Evolutionary conservation across 2,113 vertebrate species (phyloP).

Genomic region (Tupaia tana): DNA sequence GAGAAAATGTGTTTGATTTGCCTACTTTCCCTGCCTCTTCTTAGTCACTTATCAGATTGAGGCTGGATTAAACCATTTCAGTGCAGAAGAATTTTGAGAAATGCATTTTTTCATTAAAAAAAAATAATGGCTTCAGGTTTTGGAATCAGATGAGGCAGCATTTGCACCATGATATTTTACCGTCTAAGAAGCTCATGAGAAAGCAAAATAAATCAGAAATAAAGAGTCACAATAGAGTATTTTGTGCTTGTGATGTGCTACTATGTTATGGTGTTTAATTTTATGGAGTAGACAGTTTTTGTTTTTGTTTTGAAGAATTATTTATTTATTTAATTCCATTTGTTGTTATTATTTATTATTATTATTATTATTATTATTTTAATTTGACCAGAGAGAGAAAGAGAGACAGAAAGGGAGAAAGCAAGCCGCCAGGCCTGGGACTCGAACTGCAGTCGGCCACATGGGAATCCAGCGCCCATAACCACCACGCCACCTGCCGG

Average conservation of each 20-base stretch:
- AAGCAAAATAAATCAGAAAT: slow-evolving; percentile 53
- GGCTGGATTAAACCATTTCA: slow-evolving; percentile 45
- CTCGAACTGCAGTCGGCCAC: too few relatives aligned
- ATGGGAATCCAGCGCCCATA: too few relatives aligned
- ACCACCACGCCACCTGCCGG: too few relatives aligned
- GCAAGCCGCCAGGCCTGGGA: too few relatives aligned
- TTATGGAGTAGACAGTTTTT: slow-evolving; percentile 12
- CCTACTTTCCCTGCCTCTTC: slow-evolving; percentile 60
- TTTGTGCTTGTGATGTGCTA: slow-evolving; percentile 59
- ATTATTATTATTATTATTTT: too few relatives aligned
- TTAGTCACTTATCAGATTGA: slow-evolving; percentile 49
- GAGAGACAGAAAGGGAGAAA: too few relatives aligned
- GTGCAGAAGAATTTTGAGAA: slow-evolving; percentile 54
- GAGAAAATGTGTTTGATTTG: slow-evolving; percentile 63
- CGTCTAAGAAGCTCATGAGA: background rate
- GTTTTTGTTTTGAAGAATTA: too few relatives aligned
- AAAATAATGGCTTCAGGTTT: slow-evolving; percentile 17
- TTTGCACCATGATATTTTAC: background rate
- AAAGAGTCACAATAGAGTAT: slow-evolving; percentile 49
- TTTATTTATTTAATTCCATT: too few relatives aligned
- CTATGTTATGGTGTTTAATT: slow-evolving; percentile 54
- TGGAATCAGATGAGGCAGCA: slow-evolving; percentile 10
- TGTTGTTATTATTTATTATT: too few relatives aligned
- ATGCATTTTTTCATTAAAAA: slow-evolving; percentile 71
- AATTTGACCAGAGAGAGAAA: too few relatives aligned